Evolutionary conservation across 1,140 invertebrate species (phyloP).

Genomic region (Trissolcus basalis): DNA sequence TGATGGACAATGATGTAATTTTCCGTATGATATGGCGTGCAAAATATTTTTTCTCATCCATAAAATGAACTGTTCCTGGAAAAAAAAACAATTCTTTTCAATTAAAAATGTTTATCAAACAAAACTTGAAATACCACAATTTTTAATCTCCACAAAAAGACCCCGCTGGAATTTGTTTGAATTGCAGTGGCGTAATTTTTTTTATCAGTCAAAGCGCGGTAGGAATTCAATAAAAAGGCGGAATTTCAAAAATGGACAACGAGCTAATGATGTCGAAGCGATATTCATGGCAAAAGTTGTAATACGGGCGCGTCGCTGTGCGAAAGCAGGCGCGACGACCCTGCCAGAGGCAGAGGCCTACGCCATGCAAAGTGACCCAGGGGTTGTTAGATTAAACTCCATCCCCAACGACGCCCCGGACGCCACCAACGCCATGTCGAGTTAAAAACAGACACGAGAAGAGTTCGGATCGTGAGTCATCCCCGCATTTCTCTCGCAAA

Average conservation of each 20-base stretch:
- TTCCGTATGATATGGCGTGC: neutral
- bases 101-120: no score
- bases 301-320: slow-evolving; percentile 54
- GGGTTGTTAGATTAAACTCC: slow-evolving; percentile 65
- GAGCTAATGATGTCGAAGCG: slow-evolving; percentile 58
- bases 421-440: slow-evolving; percentile 67
- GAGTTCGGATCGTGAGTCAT: slow-evolving; percentile 67
- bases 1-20: slow-evolving; percentile 26
- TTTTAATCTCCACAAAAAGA: no score
- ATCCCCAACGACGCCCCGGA: slow-evolving; percentile 68
- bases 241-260: slow-evolving; percentile 33
- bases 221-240: no score
- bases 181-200: no score
- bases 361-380: slow-evolving; percentile 67
- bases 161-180: no score
- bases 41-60: neutral
- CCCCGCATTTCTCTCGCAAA: slow-evolving; percentile 20
- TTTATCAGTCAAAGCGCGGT: no score
- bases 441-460: slow-evolving; percentile 72
- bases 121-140: no score
- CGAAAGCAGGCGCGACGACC: slow-evolving; percentile 57
- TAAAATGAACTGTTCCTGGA: no score
- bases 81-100: no score
- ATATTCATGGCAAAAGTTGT: slow-evolving; percentile 69
- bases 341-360: slow-evolving; percentile 60